A percentile compares a stretch with the other conserved stretches of the same genome.
phyloP scores from a whole-genome alignment of 2,888 invertebrate genomes.

The Melinopterus prodromus region DNA sequence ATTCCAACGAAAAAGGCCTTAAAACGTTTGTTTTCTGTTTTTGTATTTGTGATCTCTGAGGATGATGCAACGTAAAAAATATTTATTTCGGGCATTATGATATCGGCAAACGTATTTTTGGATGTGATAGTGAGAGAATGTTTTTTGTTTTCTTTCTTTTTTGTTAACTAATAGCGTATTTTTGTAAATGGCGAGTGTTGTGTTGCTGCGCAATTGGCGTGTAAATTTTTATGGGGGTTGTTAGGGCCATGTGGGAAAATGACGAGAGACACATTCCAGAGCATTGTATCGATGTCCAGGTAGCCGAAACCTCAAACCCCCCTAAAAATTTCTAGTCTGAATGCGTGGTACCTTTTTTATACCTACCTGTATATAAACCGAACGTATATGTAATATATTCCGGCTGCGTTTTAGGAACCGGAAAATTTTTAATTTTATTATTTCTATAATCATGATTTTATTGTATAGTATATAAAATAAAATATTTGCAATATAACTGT shows the following conservation, averaged over 20 bases:
- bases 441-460: slow-evolving; percentile 24
- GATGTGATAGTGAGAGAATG: slow-evolving; percentile 15
- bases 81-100: slow-evolving; percentile 20
- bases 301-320: neutral
- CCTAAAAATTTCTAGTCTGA: neutral
- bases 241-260: slow-evolving; percentile 6
- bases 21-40: neutral
- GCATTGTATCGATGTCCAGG: neutral
- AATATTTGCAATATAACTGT: slow-evolving; percentile 21
- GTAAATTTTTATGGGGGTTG: neutral
- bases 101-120: neutral
- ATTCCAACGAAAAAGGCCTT: slow-evolving; percentile 22
- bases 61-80: slow-evolving; percentile 1
- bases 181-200: neutral
- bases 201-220: slow-evolving; percentile 11
- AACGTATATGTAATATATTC: slow-evolving; percentile 7
- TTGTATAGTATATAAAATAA: slow-evolving; percentile 27
- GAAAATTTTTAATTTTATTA: slow-evolving; percentile 18
- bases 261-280: slow-evolving; percentile 16
- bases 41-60: slow-evolving; percentile 20
- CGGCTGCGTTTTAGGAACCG: slow-evolving; percentile 21
- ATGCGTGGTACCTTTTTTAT: neutral
- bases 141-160: neutral
- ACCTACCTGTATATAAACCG: slow-evolving; percentile 7
- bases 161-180: slow-evolving; percentile 6